A percentile compares a stretch with the other conserved stretches of the same genome.
Conservation (phyloP, 2,113 vertebrate species). For the Motacilla alba region DNA sequence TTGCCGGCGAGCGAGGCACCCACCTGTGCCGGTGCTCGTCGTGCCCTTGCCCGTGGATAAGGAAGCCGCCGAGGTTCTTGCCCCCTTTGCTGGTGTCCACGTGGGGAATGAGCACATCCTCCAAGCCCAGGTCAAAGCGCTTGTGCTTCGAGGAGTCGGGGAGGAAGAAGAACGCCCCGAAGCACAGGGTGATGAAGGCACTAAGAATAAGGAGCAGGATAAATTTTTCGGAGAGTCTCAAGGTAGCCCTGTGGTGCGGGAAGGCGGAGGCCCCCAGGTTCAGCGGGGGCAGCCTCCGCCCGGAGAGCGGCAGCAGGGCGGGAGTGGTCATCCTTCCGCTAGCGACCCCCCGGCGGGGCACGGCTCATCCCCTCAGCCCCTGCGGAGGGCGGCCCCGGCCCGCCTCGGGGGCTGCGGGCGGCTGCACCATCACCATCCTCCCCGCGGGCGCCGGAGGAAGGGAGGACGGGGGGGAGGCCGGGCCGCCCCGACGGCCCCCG, state of each 20-base stretch:
- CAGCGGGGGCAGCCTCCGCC: conserved; percentile 90
- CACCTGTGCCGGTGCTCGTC: conserved; percentile 94
- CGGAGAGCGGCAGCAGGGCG: conserved; percentile 92
- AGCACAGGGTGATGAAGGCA: conserved; percentile 99
- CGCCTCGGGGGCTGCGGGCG: neutral
- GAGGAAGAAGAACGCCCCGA: conserved; percentile 98
- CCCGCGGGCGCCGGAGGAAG: neutral
- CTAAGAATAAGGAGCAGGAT: conserved; percentile 98
- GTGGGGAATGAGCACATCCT: conserved; percentile 96
- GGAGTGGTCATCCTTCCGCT: conserved; percentile 87
- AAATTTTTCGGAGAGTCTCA: conserved; percentile 98
- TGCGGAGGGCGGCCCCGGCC: neutral
- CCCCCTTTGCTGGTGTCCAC: conserved; percentile 88
- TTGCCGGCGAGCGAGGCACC: neutral
- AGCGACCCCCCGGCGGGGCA: neutral
- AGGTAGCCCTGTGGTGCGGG: conserved; percentile 92
- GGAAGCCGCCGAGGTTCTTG: conserved; percentile 80
- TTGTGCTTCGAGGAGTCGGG: conserved; percentile 98
- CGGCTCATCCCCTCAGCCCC: conserved; percentile 2
- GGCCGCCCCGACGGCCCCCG: neutral
- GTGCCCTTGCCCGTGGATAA: conserved; percentile 91
- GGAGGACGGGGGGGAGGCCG: neutral
- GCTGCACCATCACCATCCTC: conserved; percentile 29
- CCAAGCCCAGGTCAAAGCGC: conserved; percentile 95
- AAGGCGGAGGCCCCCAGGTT: conserved; percentile 89